Base-by-base conservation (phyloP, 2,797 vertebrate species). In the Dendrocincla fuliginosa region DNA sequence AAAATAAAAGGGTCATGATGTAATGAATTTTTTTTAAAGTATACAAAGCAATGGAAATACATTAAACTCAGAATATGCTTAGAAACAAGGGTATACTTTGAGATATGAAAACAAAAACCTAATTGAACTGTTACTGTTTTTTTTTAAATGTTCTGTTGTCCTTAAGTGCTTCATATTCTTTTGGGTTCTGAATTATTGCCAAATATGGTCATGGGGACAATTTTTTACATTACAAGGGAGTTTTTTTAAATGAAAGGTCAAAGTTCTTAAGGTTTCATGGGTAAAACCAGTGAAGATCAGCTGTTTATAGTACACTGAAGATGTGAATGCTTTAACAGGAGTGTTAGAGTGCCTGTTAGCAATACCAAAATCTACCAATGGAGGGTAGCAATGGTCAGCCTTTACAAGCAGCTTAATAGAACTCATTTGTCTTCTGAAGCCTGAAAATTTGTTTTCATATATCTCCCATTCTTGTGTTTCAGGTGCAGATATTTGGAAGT, bases 401-500 rank as follows among this genome's bases (percentile, higher is more conserved):
- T 93, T 95, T 94, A 13, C 47, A 41, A 57, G 27, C 28, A 35
- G 9, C 22, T 77, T 64, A 11, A 30, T 28, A 41, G 30, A 67
- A 57, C 42, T 63, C 50, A 33, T n/a, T 80, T 46, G 53, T 68
- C 19, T 74, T 85, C 71, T 84, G 77, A 76, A 94, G 41, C 59
- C 46, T 78, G 65, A 47, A 53, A 69, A n/a, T 55, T 17, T 52
- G 20, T 87, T 92, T 81, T 96, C 50, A 85, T 56, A 13, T 50
- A 3, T 80, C 10, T 68, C 18, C 20, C 84, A 11, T 94, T 90
- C 69, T 90, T 98, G 14, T 96, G 35, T 98, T 89, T 79, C 96
- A 99, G 99, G 99, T 99, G 86, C 98, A 99, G 97, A 99, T 99
- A 97, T 99, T 99, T 98, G 99, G 99, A 97, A 99, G 99, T 97